Evolutionary conservation across 2,888 invertebrate genomes (phyloP), one percentile per base, ranked within the genome.

Genomic region (Agonopterix subpropinquella): DNA sequence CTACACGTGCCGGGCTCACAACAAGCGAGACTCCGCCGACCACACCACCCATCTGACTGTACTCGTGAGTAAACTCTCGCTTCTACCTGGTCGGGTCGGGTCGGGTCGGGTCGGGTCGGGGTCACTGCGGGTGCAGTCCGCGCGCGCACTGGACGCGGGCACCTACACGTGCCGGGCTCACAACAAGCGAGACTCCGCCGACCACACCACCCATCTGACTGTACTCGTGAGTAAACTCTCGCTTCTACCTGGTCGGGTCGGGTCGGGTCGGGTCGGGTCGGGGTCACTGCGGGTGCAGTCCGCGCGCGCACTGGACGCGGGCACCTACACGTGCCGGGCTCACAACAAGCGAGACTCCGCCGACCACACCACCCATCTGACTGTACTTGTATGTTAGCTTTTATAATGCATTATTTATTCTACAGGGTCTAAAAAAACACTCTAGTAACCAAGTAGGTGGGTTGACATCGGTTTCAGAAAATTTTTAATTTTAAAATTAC

Each of bases 121-220:
- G 0, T 93, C 92, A 0, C 78, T 99, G 57, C 93, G 94, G 74
- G 96, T 99, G 63, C 92, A 91, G 55, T 91, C 92, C 36, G 92
- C 96, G 45, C 92, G 92, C 58, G 94, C 95, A 73, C 90, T 91
- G 44, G 98, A 99, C 83, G 92, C 94, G 0, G 99, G 98, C 13
- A 93, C 94, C 35, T 99, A 98, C 89, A 97, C 97, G 64, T 99
- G 99, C 78, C 92, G 98, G 51, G 98, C 98, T 15, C 94, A 94
- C 75, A 97, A 96, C 77, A 89, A 91, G 9, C 94, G 96, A 50
- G 98, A 98, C 80, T 95, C 96, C 36, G 89, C 93, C 36, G 98
- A 99, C 80, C 94, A 94, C 44, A 94, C 94, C 60, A 95, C 97
- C 28, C 92, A 92, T 46, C 90, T 99, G n/a, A n/a, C n/a, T n/a